Evolutionary conservation across 1,140 invertebrate species (phyloP).

Genomic region (Chlorops oryzae): DNA sequence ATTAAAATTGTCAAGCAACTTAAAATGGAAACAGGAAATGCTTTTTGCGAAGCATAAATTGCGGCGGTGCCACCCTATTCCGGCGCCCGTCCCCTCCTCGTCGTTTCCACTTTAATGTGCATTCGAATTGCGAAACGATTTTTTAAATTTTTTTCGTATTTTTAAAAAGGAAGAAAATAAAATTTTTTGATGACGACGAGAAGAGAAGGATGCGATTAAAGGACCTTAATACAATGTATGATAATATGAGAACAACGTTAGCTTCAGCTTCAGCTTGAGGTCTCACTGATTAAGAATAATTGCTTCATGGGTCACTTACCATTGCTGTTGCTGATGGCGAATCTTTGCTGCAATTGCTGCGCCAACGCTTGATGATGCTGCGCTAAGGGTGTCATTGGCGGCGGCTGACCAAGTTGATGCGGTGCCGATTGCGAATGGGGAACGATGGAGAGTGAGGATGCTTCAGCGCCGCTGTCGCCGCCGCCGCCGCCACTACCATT

Average conservation of each 20-base stretch:
- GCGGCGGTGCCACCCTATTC: too few relatives aligned
- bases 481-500: conserved; percentile 29
- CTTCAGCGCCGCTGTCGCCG: conserved; percentile 49
- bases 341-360: conserved; percentile 46
- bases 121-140: too few relatives aligned
- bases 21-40: too few relatives aligned
- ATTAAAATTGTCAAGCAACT: too few relatives aligned
- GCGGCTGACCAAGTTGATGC: conserved; percentile 37
- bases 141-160: too few relatives aligned
- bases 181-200: background rate
- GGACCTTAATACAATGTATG: background rate
- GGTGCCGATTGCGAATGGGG: conserved; percentile 45
- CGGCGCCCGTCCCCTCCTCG: too few relatives aligned
- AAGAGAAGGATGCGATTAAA: background rate
- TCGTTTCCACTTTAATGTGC: too few relatives aligned
- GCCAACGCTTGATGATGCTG: conserved; percentile 47
- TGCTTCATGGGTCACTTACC: conserved; percentile 34
- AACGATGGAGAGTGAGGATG: conserved; percentile 32
- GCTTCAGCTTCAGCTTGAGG: background rate
- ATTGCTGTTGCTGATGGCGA: conserved; percentile 48
- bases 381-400: conserved; percentile 38
- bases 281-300: background rate
- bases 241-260: background rate
- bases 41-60: too few relatives aligned
- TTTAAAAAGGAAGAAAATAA: too few relatives aligned